phyloP scores from a whole-genome alignment of 2,888 invertebrate genomes.

The Scelioninae gen. 1 region DNA sequence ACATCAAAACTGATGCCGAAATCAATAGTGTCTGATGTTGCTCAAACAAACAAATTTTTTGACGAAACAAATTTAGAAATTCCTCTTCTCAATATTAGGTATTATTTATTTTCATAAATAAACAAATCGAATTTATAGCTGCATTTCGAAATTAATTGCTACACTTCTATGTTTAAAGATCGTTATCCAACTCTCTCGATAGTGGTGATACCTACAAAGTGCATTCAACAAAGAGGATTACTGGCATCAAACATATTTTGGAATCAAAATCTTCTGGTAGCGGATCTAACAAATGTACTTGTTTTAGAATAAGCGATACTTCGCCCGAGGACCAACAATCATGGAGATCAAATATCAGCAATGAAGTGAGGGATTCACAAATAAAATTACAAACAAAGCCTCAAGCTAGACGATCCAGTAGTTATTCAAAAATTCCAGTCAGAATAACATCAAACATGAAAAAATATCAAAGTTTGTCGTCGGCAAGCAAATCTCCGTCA shows the following conservation, averaged over 20 bases:
- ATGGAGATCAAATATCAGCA: constrained; percentile 9
- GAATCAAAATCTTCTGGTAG: constrained; percentile 9
- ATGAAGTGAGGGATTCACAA: not conserved
- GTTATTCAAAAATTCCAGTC: constrained; percentile 50
- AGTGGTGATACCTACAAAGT: constrained; percentile 49
- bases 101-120: not conserved
- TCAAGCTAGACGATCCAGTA: not conserved
- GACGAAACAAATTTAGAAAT: constrained; percentile 5
- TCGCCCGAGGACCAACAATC: constrained; percentile 15
- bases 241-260: not conserved
- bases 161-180: constrained; percentile 13
- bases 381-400: not conserved
- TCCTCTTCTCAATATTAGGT: constrained; percentile 60
- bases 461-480: constrained; percentile 7
- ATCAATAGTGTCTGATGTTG: too few relatives aligned
- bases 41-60: not conserved
- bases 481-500: constrained; percentile 23
- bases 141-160: not conserved
- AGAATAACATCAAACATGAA: constrained; percentile 19
- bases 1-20: not conserved
- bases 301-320: constrained; percentile 34
- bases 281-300: constrained; percentile 15
- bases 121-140: not conserved
- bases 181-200: constrained; percentile 44
- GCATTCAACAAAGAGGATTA: constrained; percentile 13